Evolutionary conservation across 2,888 invertebrate species (phyloP).

Genomic region (Helicoverpa assulta): DNA sequence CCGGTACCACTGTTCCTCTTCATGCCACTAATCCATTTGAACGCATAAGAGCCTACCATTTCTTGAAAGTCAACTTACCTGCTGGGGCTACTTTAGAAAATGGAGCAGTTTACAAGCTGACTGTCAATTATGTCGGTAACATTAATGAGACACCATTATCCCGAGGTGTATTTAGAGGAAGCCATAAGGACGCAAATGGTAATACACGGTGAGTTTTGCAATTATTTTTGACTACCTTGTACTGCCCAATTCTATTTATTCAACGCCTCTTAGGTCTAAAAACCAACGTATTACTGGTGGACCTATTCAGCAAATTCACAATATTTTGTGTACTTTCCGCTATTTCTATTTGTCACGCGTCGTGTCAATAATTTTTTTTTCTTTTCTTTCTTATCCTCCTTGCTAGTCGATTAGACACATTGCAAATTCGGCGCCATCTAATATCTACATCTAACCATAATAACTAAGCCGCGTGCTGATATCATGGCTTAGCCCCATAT

Average conservation of each 20-base stretch:
- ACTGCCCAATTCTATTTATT: neutral
- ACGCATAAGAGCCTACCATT: constrained; percentile 75
- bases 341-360: no score
- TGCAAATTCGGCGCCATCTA: no score
- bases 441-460: no score
- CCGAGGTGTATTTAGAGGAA: constrained; percentile 85
- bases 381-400: no score
- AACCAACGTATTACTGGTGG: no score
- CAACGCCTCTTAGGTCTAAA: no score
- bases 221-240: neutral
- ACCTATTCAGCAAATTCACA: no score
- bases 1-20: constrained; percentile 52
- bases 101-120: constrained; percentile 70
- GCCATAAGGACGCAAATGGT: constrained; percentile 74
- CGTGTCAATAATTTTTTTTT: no score
- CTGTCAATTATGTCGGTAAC: constrained; percentile 79
- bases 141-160: constrained; percentile 86
- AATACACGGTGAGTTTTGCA: constrained; percentile 73
- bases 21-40: constrained; percentile 67
- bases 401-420: no score
- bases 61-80: constrained; percentile 78
- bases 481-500: no score
- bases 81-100: constrained; percentile 70
- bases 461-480: no score
- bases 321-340: no score